Percentiles rank a stretch among this genome's conserved stretches.
Conservation (phyloP, 2,113 vertebrate species). For the Dipodomys spectabilis region DNA sequence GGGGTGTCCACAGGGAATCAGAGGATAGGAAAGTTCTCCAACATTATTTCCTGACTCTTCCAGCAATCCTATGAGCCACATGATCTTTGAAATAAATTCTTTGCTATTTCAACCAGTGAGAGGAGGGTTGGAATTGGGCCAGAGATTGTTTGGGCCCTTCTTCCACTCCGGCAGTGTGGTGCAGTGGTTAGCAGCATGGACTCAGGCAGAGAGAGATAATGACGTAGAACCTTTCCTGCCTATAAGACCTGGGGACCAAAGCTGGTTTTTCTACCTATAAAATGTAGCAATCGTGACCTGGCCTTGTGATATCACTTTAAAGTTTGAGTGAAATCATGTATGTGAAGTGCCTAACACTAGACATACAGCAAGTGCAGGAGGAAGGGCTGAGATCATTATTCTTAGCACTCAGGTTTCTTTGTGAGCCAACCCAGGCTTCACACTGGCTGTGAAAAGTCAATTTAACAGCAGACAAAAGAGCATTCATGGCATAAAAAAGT, state of each 20-base stretch:
- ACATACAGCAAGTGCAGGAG: neutral
- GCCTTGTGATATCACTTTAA: neutral
- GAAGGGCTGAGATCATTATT: neutral
- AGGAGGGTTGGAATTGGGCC: neutral
- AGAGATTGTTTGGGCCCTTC: neutral
- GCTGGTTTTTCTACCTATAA: neutral
- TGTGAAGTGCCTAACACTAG: neutral
- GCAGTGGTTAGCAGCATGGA: neutral
- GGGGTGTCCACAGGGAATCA: neutral
- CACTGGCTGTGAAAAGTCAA: constrained; percentile 56
- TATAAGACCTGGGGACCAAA: neutral
- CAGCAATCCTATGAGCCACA: neutral
- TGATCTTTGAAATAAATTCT: neutral
- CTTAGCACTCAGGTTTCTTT: constrained; percentile 14
- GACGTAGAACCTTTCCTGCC: neutral
- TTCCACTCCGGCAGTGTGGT: too few species aligned
- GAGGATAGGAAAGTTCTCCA: neutral
- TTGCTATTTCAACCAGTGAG: neutral
- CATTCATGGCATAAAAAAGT: constrained; percentile 59
- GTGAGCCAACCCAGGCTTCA: constrained; percentile 35
- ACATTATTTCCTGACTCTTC: neutral
- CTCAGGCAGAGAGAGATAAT: neutral
- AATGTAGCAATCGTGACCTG: neutral
- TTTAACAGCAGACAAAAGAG: constrained; percentile 73
- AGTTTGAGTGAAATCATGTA: neutral